Evolutionary conservation across 2,797 vertebrate species (phyloP), one percentile per base, ranked within the genome.

Genomic region (Leucoraja ocellata): DNA sequence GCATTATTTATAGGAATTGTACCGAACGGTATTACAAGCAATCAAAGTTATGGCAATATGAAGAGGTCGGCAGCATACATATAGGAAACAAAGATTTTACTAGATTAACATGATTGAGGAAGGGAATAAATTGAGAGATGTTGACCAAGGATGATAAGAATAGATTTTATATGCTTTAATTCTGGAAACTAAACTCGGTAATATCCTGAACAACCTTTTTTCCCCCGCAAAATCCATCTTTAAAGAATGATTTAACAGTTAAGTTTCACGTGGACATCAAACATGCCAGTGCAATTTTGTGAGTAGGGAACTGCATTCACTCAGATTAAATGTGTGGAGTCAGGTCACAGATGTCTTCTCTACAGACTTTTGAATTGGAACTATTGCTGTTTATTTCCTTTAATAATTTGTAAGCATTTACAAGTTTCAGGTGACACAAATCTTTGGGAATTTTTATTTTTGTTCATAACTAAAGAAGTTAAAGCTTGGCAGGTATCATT

Each of bases 331-430:
- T 36, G n/a, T 78, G 76, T 78, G 76, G n/a, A 32, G n/a, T 78
- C 16, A 36, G 77, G 77, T 78, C n/a, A 32, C n/a, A 32, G 11
- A 11, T 36, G 36, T 36, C n/a, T 18, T 65, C 25, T 1, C 84
- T 32, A 61, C 23, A 65, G 84, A 16, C 7, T 7, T 88, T 6
- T 88, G 83, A 28, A 23, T 32, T 65, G 32, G n/a, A 6, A 65
- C 5, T 14, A 21, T 65, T 88, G 28, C 5, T 65, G 63, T 18
- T 88, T 63, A 88, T 65, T 54, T 58, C 10, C 61, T 88, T 65
- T 86, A n/a, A 32, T 65, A 32, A 84, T 84, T 84, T 84, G 54
- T 28, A 84, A 84, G 25, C 13, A 84, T 84, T 84, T 54, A 84
- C 54, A 84, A 65, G 14, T 65, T 32, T 39, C 11, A 86, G 83